phyloP scores from a whole-genome alignment of 2,888 invertebrate species.

The Pantelozetes paolii region DNA sequence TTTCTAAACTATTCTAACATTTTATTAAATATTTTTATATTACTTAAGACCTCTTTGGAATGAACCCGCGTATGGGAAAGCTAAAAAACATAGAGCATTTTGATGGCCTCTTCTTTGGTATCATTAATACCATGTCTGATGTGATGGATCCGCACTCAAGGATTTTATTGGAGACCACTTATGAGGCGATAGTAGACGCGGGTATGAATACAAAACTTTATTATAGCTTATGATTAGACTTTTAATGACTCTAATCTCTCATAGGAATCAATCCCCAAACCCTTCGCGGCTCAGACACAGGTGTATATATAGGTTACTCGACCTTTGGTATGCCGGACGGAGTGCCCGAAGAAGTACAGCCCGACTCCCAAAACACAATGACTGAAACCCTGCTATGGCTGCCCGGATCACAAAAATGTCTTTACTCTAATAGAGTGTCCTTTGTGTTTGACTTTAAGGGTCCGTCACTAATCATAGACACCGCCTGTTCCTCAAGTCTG shows the following conservation, averaged over 20 bases:
- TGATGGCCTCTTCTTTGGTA: constrained; percentile 83
- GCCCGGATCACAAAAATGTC: constrained; percentile 84
- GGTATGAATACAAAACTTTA: too few species aligned
- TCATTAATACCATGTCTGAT: constrained; percentile 83
- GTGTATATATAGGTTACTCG: constrained; percentile 92
- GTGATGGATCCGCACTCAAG: constrained; percentile 89
- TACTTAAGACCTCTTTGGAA: constrained; percentile 64
- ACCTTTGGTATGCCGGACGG: constrained; percentile 81
- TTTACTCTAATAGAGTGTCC: constrained; percentile 87
- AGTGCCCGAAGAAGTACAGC: constrained; percentile 68
- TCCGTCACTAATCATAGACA: constrained; percentile 45
- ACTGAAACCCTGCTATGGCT: constrained; percentile 62
- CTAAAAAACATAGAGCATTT: constrained; percentile 73
- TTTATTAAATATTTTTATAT: neutral
- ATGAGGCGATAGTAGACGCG: constrained; percentile 86
- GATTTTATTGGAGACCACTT: constrained; percentile 81
- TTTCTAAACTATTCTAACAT: too few species aligned
- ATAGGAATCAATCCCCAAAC: constrained; percentile 70
- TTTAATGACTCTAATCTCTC: too few species aligned
- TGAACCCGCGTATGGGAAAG: constrained; percentile 65
- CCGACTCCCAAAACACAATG: constrained; percentile 77
- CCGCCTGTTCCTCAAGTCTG: constrained; percentile 43
- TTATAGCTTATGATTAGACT: too few species aligned
- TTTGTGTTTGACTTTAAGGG: constrained; percentile 88
- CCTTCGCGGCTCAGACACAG: constrained; percentile 79